Base-by-base conservation (phyloP, 1,140 invertebrate species). In the Aculops lycopersici region DNA sequence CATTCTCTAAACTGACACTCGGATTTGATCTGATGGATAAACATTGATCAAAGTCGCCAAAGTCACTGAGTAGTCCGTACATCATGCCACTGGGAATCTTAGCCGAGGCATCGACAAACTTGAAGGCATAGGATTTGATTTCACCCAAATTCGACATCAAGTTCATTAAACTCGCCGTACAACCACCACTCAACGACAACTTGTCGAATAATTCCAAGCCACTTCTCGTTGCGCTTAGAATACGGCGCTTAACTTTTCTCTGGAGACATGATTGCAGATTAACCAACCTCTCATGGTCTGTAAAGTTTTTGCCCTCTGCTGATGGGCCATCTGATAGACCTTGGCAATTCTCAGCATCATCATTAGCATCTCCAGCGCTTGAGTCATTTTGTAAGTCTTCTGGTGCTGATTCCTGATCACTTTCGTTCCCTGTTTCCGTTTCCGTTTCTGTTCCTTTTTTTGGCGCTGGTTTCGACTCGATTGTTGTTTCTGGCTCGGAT, bases 11-110 rank as follows among this genome's bases (percentile, higher is more conserved):
- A n/a, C 24, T 31, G 8, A 31, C 8, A 31, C 19, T 20, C 8
- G 15, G 38, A 2, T 3, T n/a, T 39, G 31, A 14, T 17, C n/a
- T 19, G 2, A 43, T 41, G 2, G 19, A 16, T 8, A 44, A 17
- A 46, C 53, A 55, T 42, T 54, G 46, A 35, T 49, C 51, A 35
- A 45, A 53, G 18, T 46, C 44, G 8, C 53, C 53, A 20, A 50
- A 35, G 47, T 50, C 52, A 8, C 35, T 36, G 18, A 50, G 20
- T 37, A 48, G 45, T 15, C 52, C 51, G 13, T 47, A 41, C 5
- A 52, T 16, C n/a, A 54, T 24, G n/a, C 51, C 52, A 41, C 46
- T 39, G 1, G 41, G 41, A 21, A 48, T 44, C 38, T 52, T 53
- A 5, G 49, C 52, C 31, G 41, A 47, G 4, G 51, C 45, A 41